Percentiles rank a stretch among this genome's conserved stretches.
Evolutionary conservation across 37 sponge, comb jelly and placozoan species (phyloP).

Genomic region (Axinella damicornis): DNA sequence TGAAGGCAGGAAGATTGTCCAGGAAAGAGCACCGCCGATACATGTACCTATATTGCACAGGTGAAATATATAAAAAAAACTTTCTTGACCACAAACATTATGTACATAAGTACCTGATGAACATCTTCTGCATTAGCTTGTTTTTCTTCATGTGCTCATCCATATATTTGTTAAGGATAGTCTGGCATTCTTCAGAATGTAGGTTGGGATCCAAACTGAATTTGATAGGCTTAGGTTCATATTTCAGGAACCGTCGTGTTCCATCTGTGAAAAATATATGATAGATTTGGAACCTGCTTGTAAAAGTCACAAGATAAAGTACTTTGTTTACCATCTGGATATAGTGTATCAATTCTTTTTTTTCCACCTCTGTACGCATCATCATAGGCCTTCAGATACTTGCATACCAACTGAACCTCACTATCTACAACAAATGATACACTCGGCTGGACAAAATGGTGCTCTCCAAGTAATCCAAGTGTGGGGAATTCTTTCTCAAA

Average conservation of each 20-base stretch:
- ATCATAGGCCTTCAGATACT: slow-evolving; percentile 80
- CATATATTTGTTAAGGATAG: slow-evolving; percentile 69
- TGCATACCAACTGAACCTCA: slow-evolving; percentile 91
- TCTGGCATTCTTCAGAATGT: slow-evolving; percentile 45
- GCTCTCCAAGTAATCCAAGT: slow-evolving; percentile 60
- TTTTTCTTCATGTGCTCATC: slow-evolving; percentile 66
- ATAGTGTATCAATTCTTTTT: slow-evolving; percentile 46
- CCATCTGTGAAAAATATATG: no score
- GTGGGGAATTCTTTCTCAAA: slow-evolving; percentile 60
- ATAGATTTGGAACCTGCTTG: no score
- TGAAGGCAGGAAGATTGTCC: no score
- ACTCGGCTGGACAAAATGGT: slow-evolving; percentile 26
- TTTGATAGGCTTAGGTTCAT: no score
- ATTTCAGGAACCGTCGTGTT: no score
- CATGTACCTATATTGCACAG: no score
- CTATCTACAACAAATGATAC: slow-evolving; percentile 66
- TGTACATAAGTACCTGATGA: slow-evolving; percentile 87
- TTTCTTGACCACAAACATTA: no score
- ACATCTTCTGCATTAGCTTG: slow-evolving; percentile 81
- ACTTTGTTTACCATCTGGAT: slow-evolving; percentile 10
- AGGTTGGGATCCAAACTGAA: slow-evolving; percentile 56
- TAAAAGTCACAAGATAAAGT: no score
- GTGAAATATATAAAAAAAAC: no score
- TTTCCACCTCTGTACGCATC: slow-evolving; percentile 22
- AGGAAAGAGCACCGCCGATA: no score